phyloP scores from a whole-genome alignment of 2,113 vertebrate species.

The Phalacrocorax brasilianus region DNA sequence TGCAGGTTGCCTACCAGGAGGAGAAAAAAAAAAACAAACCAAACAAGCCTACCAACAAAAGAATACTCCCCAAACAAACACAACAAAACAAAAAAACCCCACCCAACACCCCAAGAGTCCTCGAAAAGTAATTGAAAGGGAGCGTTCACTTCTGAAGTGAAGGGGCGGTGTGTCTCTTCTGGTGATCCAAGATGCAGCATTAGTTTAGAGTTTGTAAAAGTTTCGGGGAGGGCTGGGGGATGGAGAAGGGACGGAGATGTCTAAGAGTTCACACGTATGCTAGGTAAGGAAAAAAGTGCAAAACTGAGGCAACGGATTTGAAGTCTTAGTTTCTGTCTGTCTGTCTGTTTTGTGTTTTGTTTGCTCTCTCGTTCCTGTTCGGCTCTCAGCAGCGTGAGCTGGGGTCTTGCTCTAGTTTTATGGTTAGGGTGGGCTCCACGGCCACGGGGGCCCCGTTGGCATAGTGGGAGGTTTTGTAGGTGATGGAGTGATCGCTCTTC shows the following conservation, averaged over 20 bases:
- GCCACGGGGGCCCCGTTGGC: constrained; percentile 82
- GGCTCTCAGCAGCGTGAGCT: constrained; percentile 84
- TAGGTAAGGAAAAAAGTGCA: constrained; percentile 83
- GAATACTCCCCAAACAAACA: constrained; percentile 15
- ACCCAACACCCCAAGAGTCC: constrained; percentile 42
- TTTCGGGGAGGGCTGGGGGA: background rate
- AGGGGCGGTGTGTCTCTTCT: constrained; percentile 69
- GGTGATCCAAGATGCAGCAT: constrained; percentile 81
- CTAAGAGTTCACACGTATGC: constrained; percentile 75
- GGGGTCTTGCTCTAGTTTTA: constrained; percentile 92
- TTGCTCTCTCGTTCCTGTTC: constrained; percentile 70
- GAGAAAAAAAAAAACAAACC: background rate
- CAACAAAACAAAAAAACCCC: constrained; percentile 3
- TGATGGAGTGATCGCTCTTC: constrained; percentile 97
- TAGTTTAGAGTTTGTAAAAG: constrained; percentile 71
- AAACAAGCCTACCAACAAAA: background rate
- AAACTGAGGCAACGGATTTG: constrained; percentile 82
- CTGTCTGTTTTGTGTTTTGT: constrained; percentile 63
- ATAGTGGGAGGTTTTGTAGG: constrained; percentile 96
- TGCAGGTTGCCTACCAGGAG: constrained; percentile 61
- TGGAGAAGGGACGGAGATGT: constrained; percentile 51
- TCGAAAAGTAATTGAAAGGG: constrained; percentile 60
- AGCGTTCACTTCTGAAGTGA: constrained; percentile 67
- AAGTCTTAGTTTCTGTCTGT: constrained; percentile 77
- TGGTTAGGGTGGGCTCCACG: constrained; percentile 91